These are phyloP conservation scores for Aldabrachelys gigantea DNA, from an alignment of 2,113 vertebrate genomes.

Conservation along the genomic window DNA sequence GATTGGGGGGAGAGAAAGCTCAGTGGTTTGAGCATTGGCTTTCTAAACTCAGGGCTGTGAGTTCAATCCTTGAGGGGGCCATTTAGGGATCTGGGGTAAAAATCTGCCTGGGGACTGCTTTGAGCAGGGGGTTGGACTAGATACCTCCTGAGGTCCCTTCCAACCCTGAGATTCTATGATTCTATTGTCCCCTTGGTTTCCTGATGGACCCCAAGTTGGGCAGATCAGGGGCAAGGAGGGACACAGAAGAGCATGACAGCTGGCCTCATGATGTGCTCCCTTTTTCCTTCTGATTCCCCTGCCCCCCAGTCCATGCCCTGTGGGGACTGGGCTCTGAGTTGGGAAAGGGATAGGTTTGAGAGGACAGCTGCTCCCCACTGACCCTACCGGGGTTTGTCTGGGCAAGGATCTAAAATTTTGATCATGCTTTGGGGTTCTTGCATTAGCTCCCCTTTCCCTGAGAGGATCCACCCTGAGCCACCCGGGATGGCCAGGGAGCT, in stretches of 20 bases:
- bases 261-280: neutral
- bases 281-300: neutral
- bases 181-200: accelerated
- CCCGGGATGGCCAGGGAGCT: neutral
- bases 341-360: neutral
- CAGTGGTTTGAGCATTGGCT: too few species aligned
- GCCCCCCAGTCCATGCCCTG: neutral
- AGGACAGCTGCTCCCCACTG: neutral
- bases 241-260: neutral
- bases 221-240: neutral
- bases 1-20: too few species aligned
- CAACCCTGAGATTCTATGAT: too few species aligned
- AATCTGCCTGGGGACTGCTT: too few species aligned
- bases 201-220: accelerated
- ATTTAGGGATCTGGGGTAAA: too few species aligned
- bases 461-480: neutral
- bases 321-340: neutral
- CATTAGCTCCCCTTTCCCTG: neutral
- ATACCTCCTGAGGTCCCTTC: too few species aligned
- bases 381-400: neutral
- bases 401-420: neutral
- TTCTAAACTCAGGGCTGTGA: too few species aligned
- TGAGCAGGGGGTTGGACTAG: too few species aligned
- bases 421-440: neutral
- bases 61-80: too few species aligned